A percentile compares a stretch with the other conserved stretches of the same genome.
Evolutionary conservation across 1,140 invertebrate genomes (phyloP).

Genomic region (Pissodes strobi): DNA sequence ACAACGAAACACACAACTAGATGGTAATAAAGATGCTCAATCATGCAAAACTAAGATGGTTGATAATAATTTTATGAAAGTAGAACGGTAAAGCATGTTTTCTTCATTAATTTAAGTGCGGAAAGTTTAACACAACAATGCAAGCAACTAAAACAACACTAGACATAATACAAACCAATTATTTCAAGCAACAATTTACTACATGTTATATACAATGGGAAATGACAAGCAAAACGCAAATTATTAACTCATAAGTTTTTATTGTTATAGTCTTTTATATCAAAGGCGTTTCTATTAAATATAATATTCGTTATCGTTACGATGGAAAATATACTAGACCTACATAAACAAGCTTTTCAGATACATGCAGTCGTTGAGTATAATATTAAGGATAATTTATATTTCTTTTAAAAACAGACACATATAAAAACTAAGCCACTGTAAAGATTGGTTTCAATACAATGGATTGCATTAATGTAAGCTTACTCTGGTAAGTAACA

Average conservation of each 20-base stretch:
- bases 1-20: too few relatives aligned
- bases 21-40: too few relatives aligned
- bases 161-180: conserved; percentile 6
- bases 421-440: too few relatives aligned
- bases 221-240: neutral
- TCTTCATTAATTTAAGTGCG: neutral
- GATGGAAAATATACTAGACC: conserved; percentile 10
- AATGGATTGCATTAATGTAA: too few relatives aligned
- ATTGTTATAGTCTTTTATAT: conserved; percentile 7
- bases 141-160: neutral
- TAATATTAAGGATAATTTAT: neutral
- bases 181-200: conserved; percentile 2
- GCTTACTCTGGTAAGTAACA: too few relatives aligned
- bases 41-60: too few relatives aligned
- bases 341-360: neutral
- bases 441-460: too few relatives aligned
- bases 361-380: neutral
- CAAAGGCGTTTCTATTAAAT: neutral
- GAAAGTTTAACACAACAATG: neutral
- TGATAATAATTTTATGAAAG: neutral
- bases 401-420: neutral
- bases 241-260: neutral
- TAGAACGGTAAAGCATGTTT: neutral
- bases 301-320: conserved; percentile 6
- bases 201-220: conserved; percentile 2